Conservation (phyloP, 2,888 invertebrate species). For the Trypoxylon attenuatum region DNA sequence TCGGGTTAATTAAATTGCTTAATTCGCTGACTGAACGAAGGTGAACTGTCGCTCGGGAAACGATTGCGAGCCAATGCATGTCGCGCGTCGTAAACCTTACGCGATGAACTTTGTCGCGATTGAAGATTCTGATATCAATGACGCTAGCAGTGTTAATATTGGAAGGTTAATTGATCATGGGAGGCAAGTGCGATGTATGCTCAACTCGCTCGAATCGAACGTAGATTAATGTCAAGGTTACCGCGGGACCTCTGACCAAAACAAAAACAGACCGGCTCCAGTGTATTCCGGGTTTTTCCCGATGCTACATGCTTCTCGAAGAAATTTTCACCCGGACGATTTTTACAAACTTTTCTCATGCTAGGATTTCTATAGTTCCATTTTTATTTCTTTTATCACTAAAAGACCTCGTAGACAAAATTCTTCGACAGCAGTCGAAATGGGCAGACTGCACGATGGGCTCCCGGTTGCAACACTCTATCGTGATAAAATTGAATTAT, state of each 20-base stretch:
- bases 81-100: too few relatives aligned
- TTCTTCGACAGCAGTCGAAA: background rate
- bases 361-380: background rate
- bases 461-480: too few relatives aligned
- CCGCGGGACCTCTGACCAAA: background rate
- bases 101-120: background rate
- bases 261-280: background rate
- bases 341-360: too few relatives aligned
- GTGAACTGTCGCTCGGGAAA: background rate
- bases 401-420: background rate
- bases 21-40: too few relatives aligned
- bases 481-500: too few relatives aligned
- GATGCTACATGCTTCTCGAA: too few relatives aligned
- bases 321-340: too few relatives aligned
- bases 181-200: conserved; percentile 22
- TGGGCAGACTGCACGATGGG: too few relatives aligned
- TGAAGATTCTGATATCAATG: conserved; percentile 23
- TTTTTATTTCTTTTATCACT: background rate
- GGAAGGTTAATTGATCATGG: conserved; percentile 34
- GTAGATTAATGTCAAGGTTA: conserved; percentile 41
- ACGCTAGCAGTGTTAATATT: conserved; percentile 4
- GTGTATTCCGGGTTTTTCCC: too few relatives aligned
- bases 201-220: conserved; percentile 35
- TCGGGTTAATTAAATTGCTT: too few relatives aligned
- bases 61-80: too few relatives aligned